A percentile compares a stretch with the other conserved stretches of the same genome.
Conservation (phyloP, 2,113 vertebrate species). For the Emydura subglobosa region DNA sequence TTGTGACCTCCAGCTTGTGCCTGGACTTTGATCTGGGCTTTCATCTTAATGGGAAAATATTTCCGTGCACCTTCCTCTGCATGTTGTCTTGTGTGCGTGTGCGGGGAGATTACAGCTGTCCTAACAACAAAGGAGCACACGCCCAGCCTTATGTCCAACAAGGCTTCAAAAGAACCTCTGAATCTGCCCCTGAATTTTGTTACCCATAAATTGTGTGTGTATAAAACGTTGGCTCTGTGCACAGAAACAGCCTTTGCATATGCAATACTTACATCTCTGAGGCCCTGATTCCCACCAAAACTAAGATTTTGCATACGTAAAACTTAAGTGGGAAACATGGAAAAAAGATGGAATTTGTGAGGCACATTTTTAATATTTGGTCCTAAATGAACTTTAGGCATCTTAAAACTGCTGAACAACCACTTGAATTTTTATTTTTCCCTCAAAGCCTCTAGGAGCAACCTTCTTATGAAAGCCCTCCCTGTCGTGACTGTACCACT, state of each 20-base stretch:
- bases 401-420: not conserved
- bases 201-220: not conserved
- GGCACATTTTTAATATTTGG: not conserved
- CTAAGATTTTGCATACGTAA: not conserved
- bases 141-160: not conserved
- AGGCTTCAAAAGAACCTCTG: not conserved
- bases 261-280: not conserved
- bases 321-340: not conserved
- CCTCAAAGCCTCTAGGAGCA: not conserved
- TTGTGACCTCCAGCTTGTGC: rapidly evolving
- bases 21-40: not conserved
- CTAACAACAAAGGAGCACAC: not conserved
- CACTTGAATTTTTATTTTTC: not conserved
- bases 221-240: not conserved
- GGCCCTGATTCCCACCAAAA: not conserved
- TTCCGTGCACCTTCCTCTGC: rapidly evolving
- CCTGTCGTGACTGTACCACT: not conserved
- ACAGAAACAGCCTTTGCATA: not conserved
- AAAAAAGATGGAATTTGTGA: not conserved
- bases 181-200: not conserved
- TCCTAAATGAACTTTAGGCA: not conserved
- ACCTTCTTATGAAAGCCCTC: not conserved
- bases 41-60: no score
- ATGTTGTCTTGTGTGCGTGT: not conserved
- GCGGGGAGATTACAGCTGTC: no score